These are phyloP conservation scores for Arnoldichthys spilopterus DNA, from an alignment of 2,797 vertebrate species.

Conservation along the genomic window DNA sequence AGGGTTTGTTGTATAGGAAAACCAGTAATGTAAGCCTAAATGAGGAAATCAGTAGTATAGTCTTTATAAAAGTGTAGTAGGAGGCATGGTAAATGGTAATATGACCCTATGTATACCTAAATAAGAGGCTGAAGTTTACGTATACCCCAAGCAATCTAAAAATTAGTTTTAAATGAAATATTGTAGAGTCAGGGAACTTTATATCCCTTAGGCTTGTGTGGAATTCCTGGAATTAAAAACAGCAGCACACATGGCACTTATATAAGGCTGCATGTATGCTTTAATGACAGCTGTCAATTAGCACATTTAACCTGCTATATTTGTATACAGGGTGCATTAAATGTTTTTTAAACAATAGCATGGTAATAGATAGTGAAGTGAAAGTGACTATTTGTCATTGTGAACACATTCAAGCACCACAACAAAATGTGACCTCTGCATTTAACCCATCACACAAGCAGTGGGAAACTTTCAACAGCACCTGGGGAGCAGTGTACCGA, in stretches of 20 bases:
- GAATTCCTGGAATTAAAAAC: background rate
- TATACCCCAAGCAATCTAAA: background rate
- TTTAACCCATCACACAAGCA: too few relatives aligned
- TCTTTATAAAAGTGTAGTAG: background rate
- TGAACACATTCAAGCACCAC: too few relatives aligned
- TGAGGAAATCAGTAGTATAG: background rate
- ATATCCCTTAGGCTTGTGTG: background rate
- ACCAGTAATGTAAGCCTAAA: background rate
- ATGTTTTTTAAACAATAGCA: too few relatives aligned
- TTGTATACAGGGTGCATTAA: too few relatives aligned
- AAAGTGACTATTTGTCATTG: too few relatives aligned
- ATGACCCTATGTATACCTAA: slow-evolving; percentile 8
- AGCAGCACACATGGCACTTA: background rate
- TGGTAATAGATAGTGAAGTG: too few relatives aligned
- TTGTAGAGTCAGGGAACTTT: background rate
- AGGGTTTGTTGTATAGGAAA: background rate
- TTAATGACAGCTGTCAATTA: too few relatives aligned
- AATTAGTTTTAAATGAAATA: slow-evolving; percentile 3
- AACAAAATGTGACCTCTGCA: too few relatives aligned
- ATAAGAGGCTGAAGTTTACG: background rate
- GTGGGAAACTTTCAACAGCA: too few relatives aligned
- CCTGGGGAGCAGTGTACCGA: too few relatives aligned
- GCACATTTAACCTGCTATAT: too few relatives aligned
- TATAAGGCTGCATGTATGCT: background rate
- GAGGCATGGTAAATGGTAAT: slow-evolving; percentile 7